Percentiles rank a stretch among this genome's conserved stretches.
Evolutionary conservation across 2,797 vertebrate species (phyloP).

Genomic region (Hafferia zeledoni): DNA sequence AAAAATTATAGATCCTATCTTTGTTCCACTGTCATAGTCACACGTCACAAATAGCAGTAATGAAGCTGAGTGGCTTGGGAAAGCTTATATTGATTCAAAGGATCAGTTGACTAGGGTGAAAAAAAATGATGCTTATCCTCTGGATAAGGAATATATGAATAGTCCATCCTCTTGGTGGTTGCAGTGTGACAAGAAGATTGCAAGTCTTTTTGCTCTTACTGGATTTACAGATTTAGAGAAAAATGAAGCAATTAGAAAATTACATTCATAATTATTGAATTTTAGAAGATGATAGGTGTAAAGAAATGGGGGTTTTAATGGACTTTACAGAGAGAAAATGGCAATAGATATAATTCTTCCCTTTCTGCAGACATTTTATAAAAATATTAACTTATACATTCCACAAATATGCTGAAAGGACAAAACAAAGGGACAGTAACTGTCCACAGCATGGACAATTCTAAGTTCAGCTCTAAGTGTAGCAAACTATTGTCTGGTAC

Average conservation of each 20-base stretch:
- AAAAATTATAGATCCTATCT: not conserved
- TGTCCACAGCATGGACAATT: not conserved
- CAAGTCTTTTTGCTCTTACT: not conserved
- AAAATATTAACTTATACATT: not conserved
- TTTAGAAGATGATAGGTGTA: not conserved
- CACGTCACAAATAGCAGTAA: not conserved
- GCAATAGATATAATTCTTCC: not conserved
- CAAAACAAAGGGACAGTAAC: not conserved
- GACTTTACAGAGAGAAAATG: not conserved
- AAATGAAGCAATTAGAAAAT: not conserved
- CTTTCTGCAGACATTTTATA: not conserved
- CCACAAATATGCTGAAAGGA: not conserved
- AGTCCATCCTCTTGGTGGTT: not conserved
- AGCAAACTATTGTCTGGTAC: not conserved
- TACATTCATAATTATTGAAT: not conserved
- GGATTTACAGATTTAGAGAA: not conserved
- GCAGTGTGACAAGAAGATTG: not conserved
- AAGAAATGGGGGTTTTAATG: not conserved
- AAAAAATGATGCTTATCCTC: not conserved
- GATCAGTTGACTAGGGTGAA: not conserved
- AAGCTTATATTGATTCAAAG: not conserved
- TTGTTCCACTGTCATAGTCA: not conserved
- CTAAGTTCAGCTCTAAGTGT: not conserved
- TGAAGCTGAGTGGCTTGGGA: not conserved
- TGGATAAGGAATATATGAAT: not conserved